Percentiles rank a stretch among this genome's conserved stretches.
These are phyloP conservation scores for Pogonocherus hispidulus DNA, from an alignment of 2,888 invertebrate genomes.

Conservation along the genomic window DNA sequence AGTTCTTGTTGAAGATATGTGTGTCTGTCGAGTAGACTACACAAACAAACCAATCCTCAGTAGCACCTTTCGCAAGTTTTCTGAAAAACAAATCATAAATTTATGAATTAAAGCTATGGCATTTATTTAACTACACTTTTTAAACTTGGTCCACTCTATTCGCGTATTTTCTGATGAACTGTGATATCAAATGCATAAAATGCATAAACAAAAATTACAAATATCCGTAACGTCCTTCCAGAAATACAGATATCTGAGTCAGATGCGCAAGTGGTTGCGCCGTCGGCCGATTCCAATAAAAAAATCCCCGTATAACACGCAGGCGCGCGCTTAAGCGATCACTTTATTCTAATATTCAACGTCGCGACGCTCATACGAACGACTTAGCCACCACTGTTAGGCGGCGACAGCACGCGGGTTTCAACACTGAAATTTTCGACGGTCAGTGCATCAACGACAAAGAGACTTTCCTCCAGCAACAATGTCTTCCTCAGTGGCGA, in stretches of 20 bases:
- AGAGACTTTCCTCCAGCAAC: slow-evolving; percentile 33
- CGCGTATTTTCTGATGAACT: not conserved
- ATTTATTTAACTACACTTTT: not conserved
- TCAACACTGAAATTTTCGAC: slow-evolving; percentile 65
- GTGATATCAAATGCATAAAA: slow-evolving; percentile 50
- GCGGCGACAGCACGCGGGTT: slow-evolving; percentile 72
- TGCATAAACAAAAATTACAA: slow-evolving; percentile 59
- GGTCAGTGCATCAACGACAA: slow-evolving; percentile 62
- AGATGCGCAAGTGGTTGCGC: slow-evolving; percentile 56
- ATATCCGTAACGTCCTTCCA: slow-evolving; percentile 59
- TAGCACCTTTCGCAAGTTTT: too few species aligned
- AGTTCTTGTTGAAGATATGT: too few species aligned
- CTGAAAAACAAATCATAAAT: too few species aligned
- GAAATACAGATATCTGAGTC: slow-evolving; percentile 59
- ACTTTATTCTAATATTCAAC: slow-evolving; percentile 63
- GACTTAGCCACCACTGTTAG: slow-evolving; percentile 74
- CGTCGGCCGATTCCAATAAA: not conserved
- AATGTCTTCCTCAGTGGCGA: slow-evolving; percentile 70
- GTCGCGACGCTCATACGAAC: slow-evolving; percentile 74
- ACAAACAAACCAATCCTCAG: too few species aligned
- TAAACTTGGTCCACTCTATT: not conserved
- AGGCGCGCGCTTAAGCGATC: slow-evolving; percentile 54
- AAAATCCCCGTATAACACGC: slow-evolving; percentile 49
- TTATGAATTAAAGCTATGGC: not conserved
- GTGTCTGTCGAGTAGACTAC: too few species aligned